Evolutionary conservation across 2,113 vertebrate species (phyloP).

Genomic region (Myiagra hebetior): DNA sequence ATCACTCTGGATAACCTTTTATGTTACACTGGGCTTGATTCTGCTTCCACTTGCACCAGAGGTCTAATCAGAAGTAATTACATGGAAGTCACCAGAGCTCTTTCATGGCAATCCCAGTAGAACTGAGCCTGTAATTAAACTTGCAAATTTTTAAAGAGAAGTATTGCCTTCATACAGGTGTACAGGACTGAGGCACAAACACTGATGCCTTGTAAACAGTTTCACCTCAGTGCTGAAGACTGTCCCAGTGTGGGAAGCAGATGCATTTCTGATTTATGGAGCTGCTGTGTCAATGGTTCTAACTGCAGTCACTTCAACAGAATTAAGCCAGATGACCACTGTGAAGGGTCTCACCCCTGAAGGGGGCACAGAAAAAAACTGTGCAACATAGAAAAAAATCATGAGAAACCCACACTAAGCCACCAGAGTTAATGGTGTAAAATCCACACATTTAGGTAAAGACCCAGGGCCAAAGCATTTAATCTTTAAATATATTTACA

Average conservation of each 20-base stretch:
- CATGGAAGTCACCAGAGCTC: background rate
- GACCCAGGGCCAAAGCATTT: background rate
- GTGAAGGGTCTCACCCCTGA: background rate
- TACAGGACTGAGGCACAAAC: background rate
- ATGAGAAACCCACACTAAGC: background rate
- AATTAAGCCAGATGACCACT: background rate
- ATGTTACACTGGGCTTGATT: background rate
- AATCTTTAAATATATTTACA: background rate
- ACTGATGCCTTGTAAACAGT: background rate
- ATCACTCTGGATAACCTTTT: background rate
- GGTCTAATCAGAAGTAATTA: conserved; percentile 4
- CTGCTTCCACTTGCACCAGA: background rate
- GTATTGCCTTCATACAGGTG: background rate
- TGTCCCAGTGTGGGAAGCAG: background rate
- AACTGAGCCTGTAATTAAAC: background rate
- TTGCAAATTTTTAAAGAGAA: background rate
- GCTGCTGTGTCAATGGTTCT: background rate
- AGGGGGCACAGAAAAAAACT: background rate
- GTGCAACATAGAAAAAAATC: background rate
- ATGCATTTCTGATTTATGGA: background rate
- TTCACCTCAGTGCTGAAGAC: background rate
- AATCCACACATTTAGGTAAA: background rate
- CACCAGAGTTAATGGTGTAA: background rate
- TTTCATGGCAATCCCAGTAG: background rate
- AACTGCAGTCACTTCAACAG: background rate